Percentiles rank a stretch among this genome's conserved stretches.
phyloP scores from a whole-genome alignment of 2,888 invertebrate genomes.

The Adelognathus sp. region DNA sequence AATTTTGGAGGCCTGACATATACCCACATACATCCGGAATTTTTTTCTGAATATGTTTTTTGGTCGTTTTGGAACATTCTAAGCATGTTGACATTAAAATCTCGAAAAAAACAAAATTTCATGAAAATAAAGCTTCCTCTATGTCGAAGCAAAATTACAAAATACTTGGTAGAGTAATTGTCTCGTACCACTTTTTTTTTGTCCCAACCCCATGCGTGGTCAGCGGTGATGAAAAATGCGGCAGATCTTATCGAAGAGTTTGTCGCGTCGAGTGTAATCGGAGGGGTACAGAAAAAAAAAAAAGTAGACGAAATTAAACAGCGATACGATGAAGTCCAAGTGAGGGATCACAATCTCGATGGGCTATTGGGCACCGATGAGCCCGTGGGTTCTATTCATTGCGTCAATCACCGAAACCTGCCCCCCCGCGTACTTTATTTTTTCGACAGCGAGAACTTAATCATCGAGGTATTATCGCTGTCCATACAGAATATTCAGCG shows the following conservation, averaged over 20 bases:
- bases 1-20: no score
- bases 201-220: background rate
- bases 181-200: background rate
- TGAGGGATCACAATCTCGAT: conserved; percentile 32
- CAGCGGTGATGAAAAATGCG: background rate
- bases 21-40: no score
- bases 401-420: conserved; percentile 54
- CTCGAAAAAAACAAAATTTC: no score
- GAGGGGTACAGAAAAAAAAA: background rate
- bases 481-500: conserved; percentile 13
- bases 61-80: no score
- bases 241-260: background rate
- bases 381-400: conserved; percentile 30
- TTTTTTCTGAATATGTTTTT: no score
- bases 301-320: conserved; percentile 19
- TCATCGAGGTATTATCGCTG: conserved; percentile 45
- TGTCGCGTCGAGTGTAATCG: background rate
- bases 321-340: conserved; percentile 27
- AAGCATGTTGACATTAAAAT: no score
- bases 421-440: conserved; percentile 23
- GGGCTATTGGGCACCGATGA: background rate
- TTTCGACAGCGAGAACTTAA: conserved; percentile 43
- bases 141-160: no score
- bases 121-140: no score
- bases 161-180: no score